These are phyloP conservation scores for Perccottus glenii DNA, from an alignment of 2,113 vertebrate genomes.

Conservation along the genomic window DNA sequence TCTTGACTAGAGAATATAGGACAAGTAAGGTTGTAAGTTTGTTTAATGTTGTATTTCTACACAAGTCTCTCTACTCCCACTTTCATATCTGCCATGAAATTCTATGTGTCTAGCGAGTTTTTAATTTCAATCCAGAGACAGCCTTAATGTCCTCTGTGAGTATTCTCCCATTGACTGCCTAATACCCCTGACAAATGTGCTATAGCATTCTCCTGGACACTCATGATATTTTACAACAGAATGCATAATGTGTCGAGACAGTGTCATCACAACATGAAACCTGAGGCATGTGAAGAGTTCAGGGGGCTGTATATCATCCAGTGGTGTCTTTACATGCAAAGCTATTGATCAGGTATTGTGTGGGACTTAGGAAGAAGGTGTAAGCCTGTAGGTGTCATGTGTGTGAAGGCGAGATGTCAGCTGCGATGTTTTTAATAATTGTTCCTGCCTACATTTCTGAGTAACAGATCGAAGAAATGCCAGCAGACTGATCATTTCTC, in stretches of 20 bases:
- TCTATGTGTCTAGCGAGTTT: slow-evolving; percentile 73
- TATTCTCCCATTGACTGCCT: slow-evolving; percentile 75
- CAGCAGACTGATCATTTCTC: slow-evolving; percentile 47
- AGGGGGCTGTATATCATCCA: slow-evolving; percentile 22
- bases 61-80: slow-evolving; percentile 63
- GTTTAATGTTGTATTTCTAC: slow-evolving; percentile 22
- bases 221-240: slow-evolving; percentile 76
- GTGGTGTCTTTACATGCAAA: slow-evolving; percentile 70
- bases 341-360: slow-evolving; percentile 80
- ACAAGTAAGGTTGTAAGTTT: too few relatives aligned
- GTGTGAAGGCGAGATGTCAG: slow-evolving; percentile 25
- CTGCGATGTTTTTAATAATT: slow-evolving; percentile 44
- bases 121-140: slow-evolving; percentile 80
- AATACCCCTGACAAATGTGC: slow-evolving; percentile 80
- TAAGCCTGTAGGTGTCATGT: slow-evolving; percentile 56
- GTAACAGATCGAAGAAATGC: slow-evolving; percentile 45
- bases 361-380: slow-evolving; percentile 62
- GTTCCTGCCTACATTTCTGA: slow-evolving; percentile 37
- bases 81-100: slow-evolving; percentile 73
- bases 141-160: slow-evolving; percentile 75
- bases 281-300: slow-evolving; percentile 26
- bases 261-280: slow-evolving; percentile 16
- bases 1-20: too few relatives aligned
- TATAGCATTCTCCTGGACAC: slow-evolving; percentile 73
- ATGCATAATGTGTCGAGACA: slow-evolving; percentile 52